phyloP scores from a whole-genome alignment of 2,113 vertebrate species.

The Isurus oxyrinchus region DNA sequence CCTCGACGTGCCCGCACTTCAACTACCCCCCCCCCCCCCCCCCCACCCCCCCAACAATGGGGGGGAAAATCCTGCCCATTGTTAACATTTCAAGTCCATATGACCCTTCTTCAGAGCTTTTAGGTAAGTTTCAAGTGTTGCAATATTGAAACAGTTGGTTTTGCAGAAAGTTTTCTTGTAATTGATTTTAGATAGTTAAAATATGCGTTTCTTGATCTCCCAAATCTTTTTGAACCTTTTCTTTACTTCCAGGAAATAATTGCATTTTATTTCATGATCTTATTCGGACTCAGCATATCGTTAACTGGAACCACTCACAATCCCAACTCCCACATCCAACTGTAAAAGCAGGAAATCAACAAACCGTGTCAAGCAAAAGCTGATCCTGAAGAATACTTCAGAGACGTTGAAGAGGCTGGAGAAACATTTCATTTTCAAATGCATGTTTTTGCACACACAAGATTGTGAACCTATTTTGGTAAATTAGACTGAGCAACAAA shows the following conservation, averaged over 20 bases:
- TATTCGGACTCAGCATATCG: background rate
- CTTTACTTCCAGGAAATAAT: constrained; percentile 1
- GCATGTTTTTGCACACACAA: background rate
- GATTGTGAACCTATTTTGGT: background rate
- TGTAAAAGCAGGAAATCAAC: background rate
- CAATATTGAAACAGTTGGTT: background rate
- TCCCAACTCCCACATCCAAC: background rate
- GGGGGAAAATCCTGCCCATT: no score
- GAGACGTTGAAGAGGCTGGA: background rate
- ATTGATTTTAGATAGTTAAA: background rate
- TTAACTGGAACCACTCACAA: background rate
- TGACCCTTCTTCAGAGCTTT: no score
- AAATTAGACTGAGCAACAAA: background rate
- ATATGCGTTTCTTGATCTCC: background rate
- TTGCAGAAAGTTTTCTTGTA: background rate
- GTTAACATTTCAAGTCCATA: no score
- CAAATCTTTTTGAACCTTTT: background rate
- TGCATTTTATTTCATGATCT: constrained; percentile 21
- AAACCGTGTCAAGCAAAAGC: background rate
- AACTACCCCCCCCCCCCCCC: no score
- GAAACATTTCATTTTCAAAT: background rate
- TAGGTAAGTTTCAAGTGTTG: background rate
- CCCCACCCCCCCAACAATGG: no score
- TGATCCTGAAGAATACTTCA: background rate
- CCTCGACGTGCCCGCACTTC: no score